phyloP scores from a whole-genome alignment of 2,797 vertebrate species.

The Prionace glauca region DNA sequence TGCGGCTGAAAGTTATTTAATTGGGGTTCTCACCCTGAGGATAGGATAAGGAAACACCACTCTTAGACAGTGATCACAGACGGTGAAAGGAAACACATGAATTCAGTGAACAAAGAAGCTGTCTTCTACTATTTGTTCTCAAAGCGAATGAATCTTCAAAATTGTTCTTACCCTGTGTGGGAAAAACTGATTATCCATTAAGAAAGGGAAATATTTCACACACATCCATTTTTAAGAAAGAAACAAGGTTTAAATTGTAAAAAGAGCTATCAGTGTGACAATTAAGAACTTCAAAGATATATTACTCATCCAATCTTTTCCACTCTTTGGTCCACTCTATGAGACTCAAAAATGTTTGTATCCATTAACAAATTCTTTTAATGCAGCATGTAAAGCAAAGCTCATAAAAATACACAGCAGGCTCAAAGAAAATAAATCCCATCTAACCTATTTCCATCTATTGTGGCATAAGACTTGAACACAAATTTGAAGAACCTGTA shows the following conservation, averaged over 20 bases:
- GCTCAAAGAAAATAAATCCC: background rate
- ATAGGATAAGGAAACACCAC: too few relatives aligned
- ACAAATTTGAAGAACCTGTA: background rate
- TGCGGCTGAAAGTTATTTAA: too few relatives aligned
- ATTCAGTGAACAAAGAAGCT: background rate
- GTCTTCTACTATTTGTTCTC: background rate
- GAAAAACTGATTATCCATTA: background rate
- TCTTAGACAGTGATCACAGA: too few relatives aligned
- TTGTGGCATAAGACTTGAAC: background rate
- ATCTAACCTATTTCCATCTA: background rate
- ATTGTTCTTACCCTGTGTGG: background rate
- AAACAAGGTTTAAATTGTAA: slow-evolving; percentile 8
- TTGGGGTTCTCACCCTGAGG: too few relatives aligned
- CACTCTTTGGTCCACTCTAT: background rate
- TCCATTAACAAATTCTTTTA: slow-evolving; percentile 11
- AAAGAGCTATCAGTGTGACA: background rate
- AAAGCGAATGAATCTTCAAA: background rate
- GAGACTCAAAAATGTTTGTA: background rate
- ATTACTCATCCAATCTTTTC: background rate
- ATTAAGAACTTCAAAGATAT: background rate
- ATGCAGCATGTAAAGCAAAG: background rate
- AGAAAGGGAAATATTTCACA: background rate
- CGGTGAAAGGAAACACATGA: too few relatives aligned
- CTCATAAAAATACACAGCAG: background rate
- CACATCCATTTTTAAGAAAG: background rate